Base-by-base conservation (phyloP, 2,888 invertebrate species). In the Drosophila imparisetae region DNA sequence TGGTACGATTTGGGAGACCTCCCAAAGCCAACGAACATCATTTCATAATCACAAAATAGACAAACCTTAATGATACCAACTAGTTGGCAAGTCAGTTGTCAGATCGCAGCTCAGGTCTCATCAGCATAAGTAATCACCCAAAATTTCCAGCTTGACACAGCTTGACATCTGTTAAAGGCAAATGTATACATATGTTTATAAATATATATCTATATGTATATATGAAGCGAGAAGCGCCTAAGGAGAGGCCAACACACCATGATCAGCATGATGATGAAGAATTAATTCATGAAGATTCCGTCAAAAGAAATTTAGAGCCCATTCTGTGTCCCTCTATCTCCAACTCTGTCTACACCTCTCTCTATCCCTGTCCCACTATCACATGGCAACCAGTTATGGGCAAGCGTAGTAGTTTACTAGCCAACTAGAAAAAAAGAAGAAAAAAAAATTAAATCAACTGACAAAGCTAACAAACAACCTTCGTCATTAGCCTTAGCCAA, bases 401-500 rank as follows among this genome's bases (percentile, higher is more conserved):
- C 63, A 67, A 59, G 2, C 66, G 54, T 63, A 53, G 61, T 67
- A 57, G 75, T 50, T 78, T 77, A 78, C 80, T 70, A 68, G 69
- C 40, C 49, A 49, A 45, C 50, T 40, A 50, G 59, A 52, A 32
- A 50, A 59, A 42, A 48, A 6, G 21, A 15, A 1, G 2, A 24
- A 10, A 13, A 27, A 65, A 65, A 76, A 80, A 80, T 76, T 52
- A 86, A 86, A 78, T 81, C 83, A 90, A 89, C 84, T 84, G 89
- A 86, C 85, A 86, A 75, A 88, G 86, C 84, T 77, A 90, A 86
- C 89, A 87, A 87, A 85, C 91, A 90, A 89, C 83, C 91, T 86
- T 88, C 90, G 84, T 91, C 87, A 88, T 88, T 88, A 88, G 91
- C 91, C 89, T 90, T 91, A 88, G 91, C 91, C 90, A 88, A 88